Evolutionary conservation across 2,797 vertebrate genomes (phyloP), one percentile per base, ranked within the genome.

Genomic region (Schizopygopsis pylzovi): DNA sequence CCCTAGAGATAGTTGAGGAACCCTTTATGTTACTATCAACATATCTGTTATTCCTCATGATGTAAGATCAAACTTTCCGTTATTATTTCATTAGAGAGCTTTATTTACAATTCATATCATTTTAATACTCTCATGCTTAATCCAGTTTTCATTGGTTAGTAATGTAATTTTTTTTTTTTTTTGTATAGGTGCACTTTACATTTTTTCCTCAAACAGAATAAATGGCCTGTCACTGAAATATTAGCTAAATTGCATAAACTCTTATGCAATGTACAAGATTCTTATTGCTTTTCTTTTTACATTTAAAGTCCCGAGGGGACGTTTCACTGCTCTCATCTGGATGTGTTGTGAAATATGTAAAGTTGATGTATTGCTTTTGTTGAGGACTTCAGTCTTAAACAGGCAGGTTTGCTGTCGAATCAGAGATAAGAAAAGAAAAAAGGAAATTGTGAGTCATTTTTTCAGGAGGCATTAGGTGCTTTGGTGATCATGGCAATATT

Each of bases 331-430:
- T 54, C n/a, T 68, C 16, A 33, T 80, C 12, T 47, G 49, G 10
- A 72, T 76, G 56, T 39, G 43, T 76, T 52, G 20, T 83, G 71
- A n/a, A 83, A 75, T 75, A 75, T 65, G n/a, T 73, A 6, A 61
- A 76, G 61, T 79, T 79, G 75, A 78, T 84, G 65, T 41, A 68
- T 78, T 56, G 73, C 47, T 68, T 84, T 43, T 39, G 18, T 63
- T 18, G 33, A 41, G 22, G 33, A 18, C 43, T 65, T 8, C 47
- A 25, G 47, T 71, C 28, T 12, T 41, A 49, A 45, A 65, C 18
- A 39, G 65, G 39, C 75, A 59, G 63, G 37, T 84, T 84, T 84
- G 33, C 33, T 67, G 52, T 77, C 1, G 2, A 76, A 52, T 20
- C 6, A 2, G 12, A 77, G 28, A 76, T 47, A 79, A 61, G 77